Evolutionary conservation across 2,797 vertebrate genomes (phyloP).

Genomic region (Coracias cyanogaster): DNA sequence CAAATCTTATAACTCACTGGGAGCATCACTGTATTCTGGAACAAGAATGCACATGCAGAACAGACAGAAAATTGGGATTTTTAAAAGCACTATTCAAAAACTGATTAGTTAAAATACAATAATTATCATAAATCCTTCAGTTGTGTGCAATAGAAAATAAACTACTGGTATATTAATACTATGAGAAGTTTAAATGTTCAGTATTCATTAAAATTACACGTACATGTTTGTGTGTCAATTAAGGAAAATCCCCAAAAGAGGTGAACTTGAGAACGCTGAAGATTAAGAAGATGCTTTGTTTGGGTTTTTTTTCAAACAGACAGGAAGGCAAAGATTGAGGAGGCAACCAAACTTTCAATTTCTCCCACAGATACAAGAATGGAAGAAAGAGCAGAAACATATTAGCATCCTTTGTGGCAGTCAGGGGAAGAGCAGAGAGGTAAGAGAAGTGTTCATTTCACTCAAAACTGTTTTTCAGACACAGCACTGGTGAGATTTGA

Average conservation of each 20-base stretch:
- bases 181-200: background rate
- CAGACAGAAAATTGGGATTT: background rate
- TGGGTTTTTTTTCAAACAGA: background rate
- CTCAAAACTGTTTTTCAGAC: constrained; percentile 23
- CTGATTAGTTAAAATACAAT: background rate
- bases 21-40: background rate
- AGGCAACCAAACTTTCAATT: background rate
- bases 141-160: background rate
- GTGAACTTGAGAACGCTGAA: background rate
- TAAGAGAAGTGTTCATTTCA: background rate
- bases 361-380: background rate
- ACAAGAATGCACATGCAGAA: background rate
- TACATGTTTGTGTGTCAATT: background rate
- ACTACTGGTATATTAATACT: background rate
- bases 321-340: background rate
- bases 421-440: background rate
- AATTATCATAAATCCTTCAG: background rate
- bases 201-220: background rate
- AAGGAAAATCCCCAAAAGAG: background rate
- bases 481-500: constrained; percentile 6
- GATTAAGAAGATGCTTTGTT: background rate
- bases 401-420: background rate
- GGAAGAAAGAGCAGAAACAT: background rate
- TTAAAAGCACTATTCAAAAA: background rate
- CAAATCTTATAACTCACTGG: background rate